A percentile compares a stretch with the other conserved stretches of the same genome.
phyloP scores from a whole-genome alignment of 2,797 vertebrate genomes.

The Danio choprae region DNA sequence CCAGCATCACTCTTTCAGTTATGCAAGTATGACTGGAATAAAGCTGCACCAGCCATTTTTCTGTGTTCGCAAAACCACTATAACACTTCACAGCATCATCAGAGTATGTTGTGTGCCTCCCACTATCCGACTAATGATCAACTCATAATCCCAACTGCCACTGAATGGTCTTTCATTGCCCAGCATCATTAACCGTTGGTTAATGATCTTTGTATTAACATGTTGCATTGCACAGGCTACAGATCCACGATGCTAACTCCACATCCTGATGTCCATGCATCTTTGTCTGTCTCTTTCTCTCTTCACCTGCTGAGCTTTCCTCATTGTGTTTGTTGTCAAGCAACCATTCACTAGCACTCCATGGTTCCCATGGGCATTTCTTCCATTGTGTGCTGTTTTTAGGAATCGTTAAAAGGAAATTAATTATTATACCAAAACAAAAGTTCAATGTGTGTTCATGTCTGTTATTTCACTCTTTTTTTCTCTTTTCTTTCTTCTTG shows the following conservation, averaged over 20 bases:
- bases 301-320: conserved; percentile 47
- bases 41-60: conserved; percentile 41
- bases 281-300: conserved; percentile 55
- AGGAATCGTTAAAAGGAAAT: not conserved
- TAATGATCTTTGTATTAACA: conserved; percentile 67
- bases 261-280: conserved; percentile 41
- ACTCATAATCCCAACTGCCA: conserved; percentile 38
- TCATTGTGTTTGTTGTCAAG: conserved; percentile 32
- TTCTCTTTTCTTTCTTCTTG: conserved; percentile 72
- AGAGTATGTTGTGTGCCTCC: conserved; percentile 59
- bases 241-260: conserved; percentile 47
- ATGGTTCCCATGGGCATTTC: not conserved
- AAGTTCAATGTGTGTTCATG: conserved; percentile 48
- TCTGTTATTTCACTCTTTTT: conserved; percentile 69
- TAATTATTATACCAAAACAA: conserved; percentile 9
- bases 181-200: conserved; percentile 65
- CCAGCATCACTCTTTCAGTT: conserved; percentile 30
- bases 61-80: conserved; percentile 31
- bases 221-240: conserved; percentile 44
- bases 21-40: conserved; percentile 24
- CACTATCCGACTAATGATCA: conserved; percentile 64
- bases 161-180: conserved; percentile 46
- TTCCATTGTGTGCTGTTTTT: conserved; percentile 10
- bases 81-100: conserved; percentile 58
- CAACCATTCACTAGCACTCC: conserved; percentile 40